Base-by-base conservation (phyloP, 2,113 vertebrate species). In the Actinemys pallida region DNA sequence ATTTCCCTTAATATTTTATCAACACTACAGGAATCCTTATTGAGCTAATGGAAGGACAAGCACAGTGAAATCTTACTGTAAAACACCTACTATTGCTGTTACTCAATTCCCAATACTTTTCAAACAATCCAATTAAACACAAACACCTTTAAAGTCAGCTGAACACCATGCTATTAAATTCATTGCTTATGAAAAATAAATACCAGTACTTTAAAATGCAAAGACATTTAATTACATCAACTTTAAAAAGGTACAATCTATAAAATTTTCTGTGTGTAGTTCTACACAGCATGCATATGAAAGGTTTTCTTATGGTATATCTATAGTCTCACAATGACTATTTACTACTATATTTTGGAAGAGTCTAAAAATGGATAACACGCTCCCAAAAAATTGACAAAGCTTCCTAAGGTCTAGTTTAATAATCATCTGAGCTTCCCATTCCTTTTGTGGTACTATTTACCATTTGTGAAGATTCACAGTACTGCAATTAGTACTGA, bases 161-260 rank as follows among this genome's bases (percentile, higher is more conserved):
- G 45, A 83, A 47, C 6, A 27, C 49, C 82, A 39, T 29, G 6
- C 16, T 69, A 4, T n/a, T 80, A 42, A 12, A 4, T 39, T 39
- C 10, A 1, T 22, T 16, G 16, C 24, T 87, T 54, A 50, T 2
- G 81, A 75, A 57, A 81, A 27, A 76, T 5, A 6, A 59, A 14
- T n/a, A 6, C 1, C 16, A 84, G 56, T 0, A 1, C 8, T 85
- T 39, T 22, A 42, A 59, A 54, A 69, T 2, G 39, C 0, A 13
- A 57, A 27, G 62, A 69, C n/a, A 72, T 72, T 72, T 39, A n/a
- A 69, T 16, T 9, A 69, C 8, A 72, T 39, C 17, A 69, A 39
- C 35, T 72, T 72, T 39, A 22, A n/a, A 39, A 69, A 72, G 16
- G 8, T 72, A 39, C n/a, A 39, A 39, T 39, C n/a, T 39, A 19